phyloP scores from a whole-genome alignment of 2,113 vertebrate genomes.

The Emydura subglobosa region DNA sequence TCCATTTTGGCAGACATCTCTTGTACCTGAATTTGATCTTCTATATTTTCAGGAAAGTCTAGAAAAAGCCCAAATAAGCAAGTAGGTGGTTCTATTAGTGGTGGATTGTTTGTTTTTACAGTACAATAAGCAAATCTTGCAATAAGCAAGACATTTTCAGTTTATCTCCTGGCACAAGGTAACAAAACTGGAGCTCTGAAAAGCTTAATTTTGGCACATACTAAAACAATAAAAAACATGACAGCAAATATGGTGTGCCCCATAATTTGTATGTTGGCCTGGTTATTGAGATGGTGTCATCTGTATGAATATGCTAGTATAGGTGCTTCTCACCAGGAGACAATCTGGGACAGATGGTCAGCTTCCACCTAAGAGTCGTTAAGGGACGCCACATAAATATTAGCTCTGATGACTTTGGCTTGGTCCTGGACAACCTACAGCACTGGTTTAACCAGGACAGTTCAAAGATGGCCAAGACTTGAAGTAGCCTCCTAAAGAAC shows the following conservation, averaged over 20 bases:
- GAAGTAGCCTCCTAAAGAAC: neutral
- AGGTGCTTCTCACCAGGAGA: neutral
- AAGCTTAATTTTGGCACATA: neutral
- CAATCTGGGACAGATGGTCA: neutral
- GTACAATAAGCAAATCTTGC: neutral
- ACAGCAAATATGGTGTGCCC: neutral
- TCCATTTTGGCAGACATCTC: neutral
- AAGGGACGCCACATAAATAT: neutral
- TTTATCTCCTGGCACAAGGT: neutral
- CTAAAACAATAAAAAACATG: neutral
- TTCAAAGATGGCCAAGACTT: neutral
- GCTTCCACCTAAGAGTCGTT: neutral
- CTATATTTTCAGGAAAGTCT: neutral
- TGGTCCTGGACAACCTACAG: neutral
- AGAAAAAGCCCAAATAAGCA: neutral
- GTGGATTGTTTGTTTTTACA: neutral
- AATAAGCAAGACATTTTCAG: neutral
- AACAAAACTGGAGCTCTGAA: neutral
- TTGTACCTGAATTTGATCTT: neutral
- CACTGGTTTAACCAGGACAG: neutral
- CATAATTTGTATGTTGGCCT: neutral
- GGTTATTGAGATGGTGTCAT: neutral
- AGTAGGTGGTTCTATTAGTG: neutral
- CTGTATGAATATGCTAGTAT: neutral
- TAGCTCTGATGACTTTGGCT: neutral